Evolutionary conservation across 2,888 invertebrate genomes (phyloP).

Genomic region (Acanthococcus lagerstroemiae): DNA sequence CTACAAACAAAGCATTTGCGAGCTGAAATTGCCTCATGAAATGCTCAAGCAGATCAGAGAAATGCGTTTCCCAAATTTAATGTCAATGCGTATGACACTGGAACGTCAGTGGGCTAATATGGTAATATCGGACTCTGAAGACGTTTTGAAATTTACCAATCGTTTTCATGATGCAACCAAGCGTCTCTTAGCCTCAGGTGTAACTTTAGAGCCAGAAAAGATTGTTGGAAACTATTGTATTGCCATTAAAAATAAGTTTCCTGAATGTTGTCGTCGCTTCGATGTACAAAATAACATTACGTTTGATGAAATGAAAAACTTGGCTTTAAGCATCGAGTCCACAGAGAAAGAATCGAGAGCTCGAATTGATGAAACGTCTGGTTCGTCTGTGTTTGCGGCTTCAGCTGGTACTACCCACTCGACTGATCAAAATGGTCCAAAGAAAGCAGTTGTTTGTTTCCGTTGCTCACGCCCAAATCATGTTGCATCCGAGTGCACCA

Average conservation of each 20-base stretch:
- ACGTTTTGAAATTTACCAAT: not conserved
- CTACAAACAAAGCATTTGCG: not conserved
- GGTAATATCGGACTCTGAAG: not conserved
- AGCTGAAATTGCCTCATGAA: not conserved
- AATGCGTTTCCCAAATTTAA: not conserved
- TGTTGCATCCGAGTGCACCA: not conserved
- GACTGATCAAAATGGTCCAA: too few species aligned
- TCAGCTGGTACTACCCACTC: not conserved
- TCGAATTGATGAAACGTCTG: not conserved
- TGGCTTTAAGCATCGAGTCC: not conserved
- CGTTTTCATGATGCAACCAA: not conserved
- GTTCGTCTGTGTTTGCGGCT: not conserved
- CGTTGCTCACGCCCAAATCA: not conserved
- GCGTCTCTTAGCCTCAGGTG: not conserved
- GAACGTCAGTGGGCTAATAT: not conserved
- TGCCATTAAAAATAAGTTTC: not conserved
- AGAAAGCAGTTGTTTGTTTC: not conserved
- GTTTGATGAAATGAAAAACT: not conserved
- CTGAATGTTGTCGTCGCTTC: not conserved
- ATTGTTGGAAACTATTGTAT: not conserved
- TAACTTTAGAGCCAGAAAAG: not conserved
- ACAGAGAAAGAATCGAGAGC: not conserved
- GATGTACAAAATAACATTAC: not conserved
- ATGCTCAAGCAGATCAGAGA: not conserved
- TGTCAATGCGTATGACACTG: not conserved